Percentiles rank a stretch among this genome's conserved stretches.
These are phyloP conservation scores for Umimayanthus kanabou DNA, from an alignment of 92 coral and sea anemone genomes.

Conservation along the genomic window DNA sequence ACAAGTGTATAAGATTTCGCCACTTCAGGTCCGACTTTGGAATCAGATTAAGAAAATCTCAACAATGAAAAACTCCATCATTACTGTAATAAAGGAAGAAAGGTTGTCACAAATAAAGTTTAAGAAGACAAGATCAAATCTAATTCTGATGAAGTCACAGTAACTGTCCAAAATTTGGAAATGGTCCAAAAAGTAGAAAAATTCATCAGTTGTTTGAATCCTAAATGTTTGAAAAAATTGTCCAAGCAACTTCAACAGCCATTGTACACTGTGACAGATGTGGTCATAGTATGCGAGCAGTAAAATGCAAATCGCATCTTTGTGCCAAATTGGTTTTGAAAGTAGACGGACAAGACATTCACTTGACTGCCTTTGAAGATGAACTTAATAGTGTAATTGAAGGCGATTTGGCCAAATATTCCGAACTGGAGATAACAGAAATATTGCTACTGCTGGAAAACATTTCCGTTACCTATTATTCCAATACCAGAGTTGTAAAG, in stretches of 20 bases:
- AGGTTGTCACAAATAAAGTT: constrained; percentile 2
- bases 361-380: constrained; percentile 14
- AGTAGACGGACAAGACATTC: neutral
- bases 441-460: constrained; percentile 24
- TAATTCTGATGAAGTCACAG: constrained; percentile 11
- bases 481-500: constrained; percentile 3
- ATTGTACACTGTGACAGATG: constrained; percentile 43
- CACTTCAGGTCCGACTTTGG: constrained; percentile 32
- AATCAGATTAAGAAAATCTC: neutral
- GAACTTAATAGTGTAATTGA: constrained; percentile 11
- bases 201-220: constrained; percentile 22
- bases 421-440: constrained; percentile 17
- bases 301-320: constrained; percentile 32
- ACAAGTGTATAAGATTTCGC: constrained; percentile 23
- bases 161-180: constrained; percentile 7
- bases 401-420: constrained; percentile 2
- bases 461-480: constrained; percentile 23
- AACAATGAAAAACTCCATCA: neutral
- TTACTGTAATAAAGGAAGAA: constrained; percentile 17
- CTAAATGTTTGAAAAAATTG: constrained; percentile 19
- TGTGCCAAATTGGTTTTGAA: constrained; percentile 19
- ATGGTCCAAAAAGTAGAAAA: constrained; percentile 10
- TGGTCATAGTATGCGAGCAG: constrained; percentile 2
- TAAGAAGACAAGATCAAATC: constrained; percentile 25
- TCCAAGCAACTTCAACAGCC: constrained; percentile 27